Evolutionary conservation across 2,888 invertebrate genomes (phyloP).

Genomic region (Hedychridium roseum): DNA sequence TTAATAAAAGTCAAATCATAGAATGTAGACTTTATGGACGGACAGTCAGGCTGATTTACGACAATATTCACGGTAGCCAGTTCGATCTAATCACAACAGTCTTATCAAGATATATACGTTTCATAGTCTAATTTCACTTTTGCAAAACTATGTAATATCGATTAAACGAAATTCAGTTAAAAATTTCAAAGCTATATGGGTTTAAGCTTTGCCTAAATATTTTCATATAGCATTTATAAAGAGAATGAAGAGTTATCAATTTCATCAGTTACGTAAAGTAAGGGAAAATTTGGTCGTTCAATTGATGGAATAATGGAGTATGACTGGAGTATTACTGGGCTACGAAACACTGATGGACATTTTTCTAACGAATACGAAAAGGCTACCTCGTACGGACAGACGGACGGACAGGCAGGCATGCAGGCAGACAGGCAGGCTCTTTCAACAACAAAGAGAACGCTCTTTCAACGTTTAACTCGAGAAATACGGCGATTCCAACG

Average conservation of each 20-base stretch:
- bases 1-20: constrained; percentile 50
- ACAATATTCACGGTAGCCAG: no score
- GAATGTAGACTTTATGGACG: no score
- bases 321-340: background rate
- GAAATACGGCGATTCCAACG: no score
- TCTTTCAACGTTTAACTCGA: constrained; percentile 18
- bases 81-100: no score
- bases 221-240: background rate
- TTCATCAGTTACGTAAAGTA: background rate
- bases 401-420: constrained; percentile 46
- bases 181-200: background rate
- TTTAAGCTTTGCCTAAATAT: background rate
- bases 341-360: no score
- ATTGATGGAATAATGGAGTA: no score
- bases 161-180: background rate
- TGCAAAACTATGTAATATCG: constrained; percentile 13
- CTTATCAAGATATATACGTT: constrained; percentile 18
- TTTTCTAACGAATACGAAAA: constrained; percentile 27
- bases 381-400: constrained; percentile 38
- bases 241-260: background rate
- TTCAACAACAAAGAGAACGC: constrained; percentile 23
- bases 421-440: constrained; percentile 40
- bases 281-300: no score
- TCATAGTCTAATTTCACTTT: constrained; percentile 22
- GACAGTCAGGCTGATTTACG: no score